These are phyloP conservation scores for Struthio camelus DNA, from an alignment of 2,113 vertebrate species.

Conservation along the genomic window DNA sequence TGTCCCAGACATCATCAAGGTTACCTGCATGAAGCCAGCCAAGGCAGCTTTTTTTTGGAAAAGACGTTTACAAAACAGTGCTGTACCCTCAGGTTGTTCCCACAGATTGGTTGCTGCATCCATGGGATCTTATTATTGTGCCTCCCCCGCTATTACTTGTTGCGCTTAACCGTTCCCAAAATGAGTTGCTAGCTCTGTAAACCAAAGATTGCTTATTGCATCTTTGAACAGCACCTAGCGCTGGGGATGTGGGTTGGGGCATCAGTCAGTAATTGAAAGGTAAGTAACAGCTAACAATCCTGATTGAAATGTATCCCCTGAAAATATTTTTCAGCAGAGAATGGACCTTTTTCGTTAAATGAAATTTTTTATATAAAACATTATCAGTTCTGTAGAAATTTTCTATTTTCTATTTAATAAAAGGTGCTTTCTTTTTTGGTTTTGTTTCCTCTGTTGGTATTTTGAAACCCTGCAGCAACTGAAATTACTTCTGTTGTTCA, in stretches of 20 bases:
- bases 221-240: neutral
- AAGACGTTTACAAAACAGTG: too few species aligned
- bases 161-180: neutral
- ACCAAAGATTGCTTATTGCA: neutral
- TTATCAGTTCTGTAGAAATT: neutral
- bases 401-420: neutral
- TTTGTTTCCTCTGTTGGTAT: neutral
- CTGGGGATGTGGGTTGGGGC: neutral
- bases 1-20: neutral
- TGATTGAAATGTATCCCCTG: neutral
- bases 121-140: neutral
- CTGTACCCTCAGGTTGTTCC: neutral
- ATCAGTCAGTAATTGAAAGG: neutral
- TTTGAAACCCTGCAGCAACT: neutral
- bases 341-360: neutral
- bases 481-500: neutral
- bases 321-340: neutral
- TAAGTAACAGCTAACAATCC: neutral
- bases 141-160: neutral
- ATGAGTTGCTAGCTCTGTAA: neutral
- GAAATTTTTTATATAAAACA: neutral
- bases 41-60: neutral
- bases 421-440: neutral
- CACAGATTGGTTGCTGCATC: neutral
- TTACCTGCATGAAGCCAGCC: neutral